These are phyloP conservation scores for Malthinus seriepunctatus DNA, from an alignment of 2,888 invertebrate genomes.

Conservation along the genomic window DNA sequence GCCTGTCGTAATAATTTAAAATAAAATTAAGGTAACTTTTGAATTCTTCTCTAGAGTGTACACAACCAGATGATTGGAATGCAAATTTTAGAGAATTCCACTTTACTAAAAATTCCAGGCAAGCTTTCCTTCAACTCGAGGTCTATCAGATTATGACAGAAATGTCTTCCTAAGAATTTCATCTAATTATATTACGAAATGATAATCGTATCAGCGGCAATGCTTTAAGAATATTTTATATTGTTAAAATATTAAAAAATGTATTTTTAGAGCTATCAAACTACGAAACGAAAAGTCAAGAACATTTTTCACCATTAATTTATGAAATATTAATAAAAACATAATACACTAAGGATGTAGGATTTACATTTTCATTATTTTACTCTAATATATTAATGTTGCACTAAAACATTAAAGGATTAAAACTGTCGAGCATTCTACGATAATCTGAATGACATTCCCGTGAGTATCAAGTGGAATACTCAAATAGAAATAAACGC, in stretches of 20 bases:
- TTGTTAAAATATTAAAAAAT: neutral
- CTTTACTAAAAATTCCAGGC: neutral
- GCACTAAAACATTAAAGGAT: too few species aligned
- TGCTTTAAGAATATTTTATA: neutral
- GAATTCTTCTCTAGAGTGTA: conserved; percentile 1
- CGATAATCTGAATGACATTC: too few species aligned
- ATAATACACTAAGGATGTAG: too few species aligned
- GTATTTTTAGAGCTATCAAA: neutral
- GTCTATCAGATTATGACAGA: neutral
- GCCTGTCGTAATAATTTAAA: too few species aligned
- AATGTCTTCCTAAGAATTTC: neutral
- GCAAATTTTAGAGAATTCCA: conserved; percentile 6
- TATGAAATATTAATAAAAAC: too few species aligned
- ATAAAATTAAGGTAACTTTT: neutral
- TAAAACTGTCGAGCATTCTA: too few species aligned
- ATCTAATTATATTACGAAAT: neutral
- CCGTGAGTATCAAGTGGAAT: too few species aligned
- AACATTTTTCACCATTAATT: too few species aligned
- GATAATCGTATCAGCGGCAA: neutral
- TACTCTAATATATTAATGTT: too few species aligned
- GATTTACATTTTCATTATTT: too few species aligned
- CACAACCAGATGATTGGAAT: conserved; percentile 1
- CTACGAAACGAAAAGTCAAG: too few species aligned
- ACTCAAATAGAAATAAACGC: too few species aligned
- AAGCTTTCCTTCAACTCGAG: neutral